Percentiles rank a stretch among this genome's conserved stretches.
These are phyloP conservation scores for Melangyna quadrimaculata DNA, from an alignment of 2,888 invertebrate genomes.

Conservation along the genomic window DNA sequence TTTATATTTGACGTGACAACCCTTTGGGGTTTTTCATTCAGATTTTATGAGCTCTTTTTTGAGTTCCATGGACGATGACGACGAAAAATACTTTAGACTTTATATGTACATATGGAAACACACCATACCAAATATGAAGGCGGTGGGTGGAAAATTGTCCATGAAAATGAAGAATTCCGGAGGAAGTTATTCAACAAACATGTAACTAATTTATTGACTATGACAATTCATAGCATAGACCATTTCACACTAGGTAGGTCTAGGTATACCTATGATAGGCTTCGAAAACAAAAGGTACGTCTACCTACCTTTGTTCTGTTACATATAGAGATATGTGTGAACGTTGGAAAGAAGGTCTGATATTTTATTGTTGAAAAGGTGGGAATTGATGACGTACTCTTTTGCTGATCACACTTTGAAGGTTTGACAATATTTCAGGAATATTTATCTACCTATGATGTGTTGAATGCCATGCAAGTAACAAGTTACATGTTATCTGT, in stretches of 20 bases:
- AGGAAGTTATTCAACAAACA: slow-evolving; percentile 50
- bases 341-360: slow-evolving; percentile 11
- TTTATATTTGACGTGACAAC: slow-evolving; percentile 52
- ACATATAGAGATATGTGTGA: no score
- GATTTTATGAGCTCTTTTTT: slow-evolving; percentile 53
- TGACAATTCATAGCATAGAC: slow-evolving; percentile 20
- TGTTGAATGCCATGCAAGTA: neutral
- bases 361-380: slow-evolving; percentile 4
- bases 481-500: slow-evolving; percentile 8
- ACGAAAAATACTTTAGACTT: neutral
- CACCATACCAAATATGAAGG: neutral
- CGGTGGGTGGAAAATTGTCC: neutral
- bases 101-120: slow-evolving; percentile 21
- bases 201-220: slow-evolving; percentile 54
- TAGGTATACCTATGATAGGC: no score
- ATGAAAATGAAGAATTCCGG: slow-evolving; percentile 47
- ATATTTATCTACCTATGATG: neutral
- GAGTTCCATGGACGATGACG: slow-evolving; percentile 27
- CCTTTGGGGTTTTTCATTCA: slow-evolving; percentile 37
- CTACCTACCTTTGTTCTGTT: neutral
- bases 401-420: neutral
- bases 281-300: neutral
- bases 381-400: slow-evolving; percentile 16
- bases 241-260: neutral
- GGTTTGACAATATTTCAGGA: neutral